Evolutionary conservation across 1,140 invertebrate species (phyloP).

Genomic region (Anoplolepis gracilipes): DNA sequence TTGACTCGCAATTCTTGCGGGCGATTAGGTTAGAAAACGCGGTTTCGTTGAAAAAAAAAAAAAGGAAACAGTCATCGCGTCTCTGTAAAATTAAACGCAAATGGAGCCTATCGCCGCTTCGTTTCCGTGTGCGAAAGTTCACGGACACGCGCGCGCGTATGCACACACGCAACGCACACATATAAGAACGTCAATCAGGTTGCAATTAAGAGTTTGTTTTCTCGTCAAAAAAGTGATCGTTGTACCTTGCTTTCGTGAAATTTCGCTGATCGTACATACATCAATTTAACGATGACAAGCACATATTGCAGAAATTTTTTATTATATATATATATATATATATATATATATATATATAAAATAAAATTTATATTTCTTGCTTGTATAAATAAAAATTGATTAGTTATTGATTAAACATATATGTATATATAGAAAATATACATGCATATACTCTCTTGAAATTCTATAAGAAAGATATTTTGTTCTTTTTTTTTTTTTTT

Average conservation of each 20-base stretch:
- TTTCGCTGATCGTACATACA: not conserved
- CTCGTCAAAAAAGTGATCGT: not conserved
- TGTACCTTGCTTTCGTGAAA: constrained; percentile 4
- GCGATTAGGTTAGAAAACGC: constrained; percentile 38
- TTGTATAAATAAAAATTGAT: not conserved
- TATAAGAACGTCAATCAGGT: not conserved
- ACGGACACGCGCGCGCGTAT: not conserved
- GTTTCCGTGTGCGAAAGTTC: constrained; percentile 5
- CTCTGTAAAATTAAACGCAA: not conserved
- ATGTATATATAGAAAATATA: not conserved
- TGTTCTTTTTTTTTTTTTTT: constrained; percentile 29
- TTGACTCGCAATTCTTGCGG: not conserved
- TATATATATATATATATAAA: not conserved
- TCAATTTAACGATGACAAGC: not conserved
- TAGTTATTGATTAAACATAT: no score
- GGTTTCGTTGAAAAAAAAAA: not conserved
- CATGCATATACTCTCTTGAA: not conserved
- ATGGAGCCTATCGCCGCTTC: not conserved
- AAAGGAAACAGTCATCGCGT: not conserved
- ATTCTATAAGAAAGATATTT: constrained; percentile 2
- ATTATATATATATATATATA: not conserved
- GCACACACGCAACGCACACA: not conserved
- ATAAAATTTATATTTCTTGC: not conserved
- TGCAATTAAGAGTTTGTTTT: constrained; percentile 31
- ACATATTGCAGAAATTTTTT: not conserved